Base-by-base conservation (phyloP, 1,140 invertebrate genomes). In the Macrotrachela quadricornifera region DNA sequence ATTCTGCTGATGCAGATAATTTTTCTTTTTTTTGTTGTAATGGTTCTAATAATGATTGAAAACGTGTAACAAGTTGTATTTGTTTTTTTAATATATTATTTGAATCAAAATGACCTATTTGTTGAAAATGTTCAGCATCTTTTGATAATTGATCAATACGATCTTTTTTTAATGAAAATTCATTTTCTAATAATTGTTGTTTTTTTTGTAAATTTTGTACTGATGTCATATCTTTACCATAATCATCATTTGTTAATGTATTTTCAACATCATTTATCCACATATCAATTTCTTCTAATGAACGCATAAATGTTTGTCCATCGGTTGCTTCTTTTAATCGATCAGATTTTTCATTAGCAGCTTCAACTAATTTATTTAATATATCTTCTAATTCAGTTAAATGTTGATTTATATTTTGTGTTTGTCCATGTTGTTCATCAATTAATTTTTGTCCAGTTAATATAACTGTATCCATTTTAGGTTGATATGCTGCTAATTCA, bases 151-250 rank as follows among this genome's bases (percentile, higher is more conserved):
- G 77, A 55, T 96, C 90, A 64, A 97, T 84, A 51, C 92, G 78
- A 63, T 97, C 92, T 62, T 73, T 60, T 51, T 94, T 87, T 9
- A 87, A 83, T 57, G 76, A 78, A n/a, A 96, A 85, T 70, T 95
- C 92, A 17, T 86, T 83, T 68, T 97, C 92, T n/a, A 99, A 69
- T 0, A 96, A 71, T 9, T 85, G 85, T 65, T 96, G 88, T 66
- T 96, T 97, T 76, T 96, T 96, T 66, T 92, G 84, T 12, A 95
- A 72, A 70, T 95, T 95, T 67, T 95, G 88, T 0, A 95, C 90
- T 59, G 81, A 84, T 8, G 86, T 90, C 54, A 94, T 66, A 67
- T 92, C 87, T 75, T 70, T 58, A 10, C 63, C 59, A 51, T 44
- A 54, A 49, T 55, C 48, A n/a, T 55, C 43, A 21, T 18, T 47